Base-by-base conservation (phyloP, 2,888 invertebrate genomes). In the Nezara viridula region DNA sequence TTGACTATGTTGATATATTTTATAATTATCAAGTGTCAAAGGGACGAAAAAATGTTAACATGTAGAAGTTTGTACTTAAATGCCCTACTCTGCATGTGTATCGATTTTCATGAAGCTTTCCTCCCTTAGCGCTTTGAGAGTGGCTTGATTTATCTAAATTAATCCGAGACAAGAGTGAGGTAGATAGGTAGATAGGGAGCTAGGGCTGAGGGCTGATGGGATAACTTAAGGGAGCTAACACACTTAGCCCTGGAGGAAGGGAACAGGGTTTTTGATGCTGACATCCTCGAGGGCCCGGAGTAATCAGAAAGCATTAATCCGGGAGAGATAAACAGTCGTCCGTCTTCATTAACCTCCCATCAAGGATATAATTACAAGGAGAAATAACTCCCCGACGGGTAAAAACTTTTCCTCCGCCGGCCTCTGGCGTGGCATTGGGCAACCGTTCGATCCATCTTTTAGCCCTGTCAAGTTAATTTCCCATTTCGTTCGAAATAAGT, bases 291-390 rank as follows among this genome's bases (percentile, higher is more conserved):
- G 81, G 81, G 44, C n/a, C 21, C 40, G 24, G 14, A 5, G 86
- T 86, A 86, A 86, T 86, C 86, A 86, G 55, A 52, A 86, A 60
- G 52, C 86, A 86, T 86, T 86, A 86, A 86, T 86, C 86, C 52
- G n/a, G n/a, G 40, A 37, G 86, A 86, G 86, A 86, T 86, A 86
- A 86, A 86, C 86, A 86, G 86, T 86, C 86, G 86, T 86, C 86
- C 86, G 52, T 86, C 86, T 86, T 86, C 86, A 86, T 86, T 86
- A 86, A 86, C 86, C 86, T 86, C n/a, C 86, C 86, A 86, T 86
- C 86, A 86, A n/a, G 86, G 86, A 55, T 86, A 86, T 86, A 86
- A 86, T 86, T 86, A 86, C 86, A 52, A 86, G 27, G 50, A 60
- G 86, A n/a, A 86, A 86, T 60, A 86, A 86, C 86, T 32, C 55